Conservation (phyloP, 2,113 vertebrate genomes). For the Megaceryle torquata region DNA sequence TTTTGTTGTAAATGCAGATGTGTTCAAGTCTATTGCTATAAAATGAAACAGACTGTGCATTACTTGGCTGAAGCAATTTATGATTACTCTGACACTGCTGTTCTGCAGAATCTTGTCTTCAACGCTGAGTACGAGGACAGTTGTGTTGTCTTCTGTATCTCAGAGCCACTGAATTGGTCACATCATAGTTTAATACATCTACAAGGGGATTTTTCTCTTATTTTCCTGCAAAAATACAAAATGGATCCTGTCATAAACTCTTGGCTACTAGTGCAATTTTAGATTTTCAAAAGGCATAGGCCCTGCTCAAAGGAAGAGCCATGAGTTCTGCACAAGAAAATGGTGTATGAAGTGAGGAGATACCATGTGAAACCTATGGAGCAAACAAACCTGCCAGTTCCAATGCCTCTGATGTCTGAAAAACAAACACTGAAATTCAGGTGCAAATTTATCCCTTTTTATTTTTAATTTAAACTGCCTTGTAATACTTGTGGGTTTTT, state of each 20-base stretch:
- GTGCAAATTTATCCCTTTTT: neutral
- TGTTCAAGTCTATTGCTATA: neutral
- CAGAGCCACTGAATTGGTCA: neutral
- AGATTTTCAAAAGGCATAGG: neutral
- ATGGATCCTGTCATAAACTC: fast-evolving
- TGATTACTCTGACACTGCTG: neutral
- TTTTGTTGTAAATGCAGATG: neutral
- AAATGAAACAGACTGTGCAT: neutral
- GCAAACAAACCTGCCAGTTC: neutral
- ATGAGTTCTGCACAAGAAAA: neutral
- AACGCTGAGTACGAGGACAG: fast-evolving
- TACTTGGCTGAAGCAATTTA: neutral
- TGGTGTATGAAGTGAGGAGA: neutral
- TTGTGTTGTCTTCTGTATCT: neutral
- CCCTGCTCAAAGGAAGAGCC: neutral
- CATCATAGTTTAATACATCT: neutral
- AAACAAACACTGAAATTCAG: neutral
- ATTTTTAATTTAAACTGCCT: neutral
- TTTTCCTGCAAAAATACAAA: neutral
- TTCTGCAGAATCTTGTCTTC: neutral
- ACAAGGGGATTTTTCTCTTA: neutral
- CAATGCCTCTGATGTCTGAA: neutral
- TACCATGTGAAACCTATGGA: neutral
- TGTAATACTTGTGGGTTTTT: neutral
- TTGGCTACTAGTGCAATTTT: neutral